Conservation (phyloP, 2,797 vertebrate species). For the Cyclopterus lumpus region DNA sequence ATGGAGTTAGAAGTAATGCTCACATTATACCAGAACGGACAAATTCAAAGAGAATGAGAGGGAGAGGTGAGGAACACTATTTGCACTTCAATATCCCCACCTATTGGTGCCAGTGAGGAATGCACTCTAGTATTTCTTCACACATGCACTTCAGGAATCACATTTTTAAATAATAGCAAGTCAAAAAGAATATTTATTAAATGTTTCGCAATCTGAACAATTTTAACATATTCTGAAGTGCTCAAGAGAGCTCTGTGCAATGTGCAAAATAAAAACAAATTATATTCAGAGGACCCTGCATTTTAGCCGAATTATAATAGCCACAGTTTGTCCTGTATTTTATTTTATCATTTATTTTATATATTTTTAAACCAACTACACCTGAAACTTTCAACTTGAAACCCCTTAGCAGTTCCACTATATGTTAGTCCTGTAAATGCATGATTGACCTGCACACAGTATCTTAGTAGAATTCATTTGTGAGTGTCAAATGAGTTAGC, state of each 20-base stretch:
- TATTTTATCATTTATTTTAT: constrained; percentile 18
- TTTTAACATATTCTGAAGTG: constrained; percentile 2
- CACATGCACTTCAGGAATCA: constrained; percentile 10
- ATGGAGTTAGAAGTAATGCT: constrained; percentile 78
- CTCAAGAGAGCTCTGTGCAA: constrained; percentile 19
- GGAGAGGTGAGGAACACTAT: constrained; percentile 60
- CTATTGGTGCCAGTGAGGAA: constrained; percentile 76
- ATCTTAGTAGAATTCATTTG: constrained; percentile 3
- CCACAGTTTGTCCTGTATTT: constrained; percentile 18
- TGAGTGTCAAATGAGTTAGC: neutral
- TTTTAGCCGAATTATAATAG: constrained; percentile 13
- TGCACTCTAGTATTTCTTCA: constrained; percentile 54
- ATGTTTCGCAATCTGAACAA: constrained; percentile 22
- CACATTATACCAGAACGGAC: constrained; percentile 80
- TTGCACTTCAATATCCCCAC: constrained; percentile 80
- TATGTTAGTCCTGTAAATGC: neutral
- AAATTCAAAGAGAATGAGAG: constrained; percentile 72
- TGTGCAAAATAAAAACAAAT: constrained; percentile 1
- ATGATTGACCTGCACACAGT: neutral
- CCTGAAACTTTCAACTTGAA: constrained; percentile 22
- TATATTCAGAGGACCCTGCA: constrained; percentile 7
- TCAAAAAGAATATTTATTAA: constrained; percentile 37
- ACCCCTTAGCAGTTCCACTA: constrained; percentile 1
- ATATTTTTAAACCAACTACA: constrained; percentile 24
- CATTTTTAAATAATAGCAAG: constrained; percentile 33